Conservation (phyloP, 2,797 vertebrate species). For the Poecile montanus region DNA sequence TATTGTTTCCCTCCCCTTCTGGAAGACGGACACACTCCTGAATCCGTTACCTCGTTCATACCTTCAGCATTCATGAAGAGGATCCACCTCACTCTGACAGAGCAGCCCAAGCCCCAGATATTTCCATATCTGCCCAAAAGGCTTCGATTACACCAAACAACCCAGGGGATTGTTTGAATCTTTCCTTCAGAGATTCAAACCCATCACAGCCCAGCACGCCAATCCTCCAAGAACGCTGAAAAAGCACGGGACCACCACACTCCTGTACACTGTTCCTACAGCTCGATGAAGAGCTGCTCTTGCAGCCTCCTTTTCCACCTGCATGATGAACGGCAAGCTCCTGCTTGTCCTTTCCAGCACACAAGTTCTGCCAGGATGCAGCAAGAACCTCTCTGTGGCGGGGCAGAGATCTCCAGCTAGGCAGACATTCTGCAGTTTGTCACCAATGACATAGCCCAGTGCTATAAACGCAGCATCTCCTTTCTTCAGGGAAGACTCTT, state of each 20-base stretch:
- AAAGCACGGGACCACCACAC: not conserved
- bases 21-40: rapidly evolving
- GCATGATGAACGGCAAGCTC: not conserved
- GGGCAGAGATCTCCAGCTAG: not conserved
- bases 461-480: not conserved
- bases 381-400: not conserved
- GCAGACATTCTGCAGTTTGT: not conserved
- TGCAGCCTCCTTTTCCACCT: not conserved
- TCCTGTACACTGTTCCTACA: rapidly evolving
- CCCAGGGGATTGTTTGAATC: not conserved
- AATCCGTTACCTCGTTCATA: not conserved
- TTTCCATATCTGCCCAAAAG: not conserved
- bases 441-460: not conserved
- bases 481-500: not conserved
- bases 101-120: not conserved
- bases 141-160: not conserved
- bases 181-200: not conserved
- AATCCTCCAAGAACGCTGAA: not conserved
- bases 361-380: not conserved
- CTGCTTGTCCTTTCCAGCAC: not conserved
- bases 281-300: not conserved
- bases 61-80: not conserved
- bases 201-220: not conserved
- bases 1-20: not conserved
- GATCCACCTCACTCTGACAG: not conserved